These are phyloP conservation scores for Lota lota DNA, from an alignment of 2,113 vertebrate genomes.

Conservation along the genomic window DNA sequence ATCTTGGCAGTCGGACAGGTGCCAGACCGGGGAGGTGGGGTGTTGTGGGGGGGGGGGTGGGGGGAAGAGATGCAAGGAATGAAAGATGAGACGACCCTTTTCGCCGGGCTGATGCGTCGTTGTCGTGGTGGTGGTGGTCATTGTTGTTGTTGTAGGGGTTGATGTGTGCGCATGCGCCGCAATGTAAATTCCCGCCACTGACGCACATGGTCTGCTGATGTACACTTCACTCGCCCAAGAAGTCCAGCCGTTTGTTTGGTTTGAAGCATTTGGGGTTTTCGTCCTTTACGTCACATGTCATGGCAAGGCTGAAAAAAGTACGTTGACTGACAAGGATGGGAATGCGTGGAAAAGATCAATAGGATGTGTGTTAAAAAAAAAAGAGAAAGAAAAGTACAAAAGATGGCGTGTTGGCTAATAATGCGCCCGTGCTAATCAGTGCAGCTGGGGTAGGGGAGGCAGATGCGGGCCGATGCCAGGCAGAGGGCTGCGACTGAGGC, in stretches of 20 bases:
- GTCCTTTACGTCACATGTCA: background rate
- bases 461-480: conserved; percentile 79
- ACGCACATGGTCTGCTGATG: conserved; percentile 33
- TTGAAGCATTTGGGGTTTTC: conserved; percentile 34
- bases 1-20: conserved; percentile 87
- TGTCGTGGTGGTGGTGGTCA: background rate
- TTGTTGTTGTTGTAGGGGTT: conserved; percentile 37
- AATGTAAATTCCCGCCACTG: conserved; percentile 66
- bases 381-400: conserved; percentile 15
- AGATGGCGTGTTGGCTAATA: conserved; percentile 84
- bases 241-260: conserved; percentile 9
- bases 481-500: conserved; percentile 64
- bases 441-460: conserved; percentile 81
- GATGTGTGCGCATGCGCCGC: conserved; percentile 80
- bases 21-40: conserved; percentile 57
- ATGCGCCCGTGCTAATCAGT: conserved; percentile 84
- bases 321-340: too few relatives aligned
- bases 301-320: too few relatives aligned
- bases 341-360: too few relatives aligned
- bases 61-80: conserved; percentile 53
- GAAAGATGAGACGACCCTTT: conserved; percentile 72
- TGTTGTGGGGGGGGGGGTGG: conserved; percentile 12
- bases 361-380: conserved; percentile 35
- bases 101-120: conserved; percentile 79
- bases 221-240: conserved; percentile 42